Evolutionary conservation across 2,797 vertebrate species (phyloP).

Genomic region (Sebastes oblongus): DNA sequence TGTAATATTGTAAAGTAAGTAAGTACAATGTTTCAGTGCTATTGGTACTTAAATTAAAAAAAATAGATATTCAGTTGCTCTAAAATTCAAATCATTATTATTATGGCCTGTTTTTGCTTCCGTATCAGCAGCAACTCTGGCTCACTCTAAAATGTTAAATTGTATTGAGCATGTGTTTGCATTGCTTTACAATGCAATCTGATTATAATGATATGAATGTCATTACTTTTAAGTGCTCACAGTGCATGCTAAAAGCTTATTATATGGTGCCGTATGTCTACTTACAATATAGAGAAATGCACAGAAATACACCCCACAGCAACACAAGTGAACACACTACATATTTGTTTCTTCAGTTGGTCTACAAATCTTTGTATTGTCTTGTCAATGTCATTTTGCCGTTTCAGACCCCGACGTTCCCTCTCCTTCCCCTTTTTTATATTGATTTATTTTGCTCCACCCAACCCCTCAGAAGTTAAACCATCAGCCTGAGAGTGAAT

Average conservation of each 20-base stretch:
- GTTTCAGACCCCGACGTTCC: constrained; percentile 66
- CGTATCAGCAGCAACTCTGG: not conserved
- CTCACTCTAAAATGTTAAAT: not conserved
- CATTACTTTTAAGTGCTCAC: not conserved
- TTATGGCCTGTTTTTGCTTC: not conserved
- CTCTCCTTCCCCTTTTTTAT: not conserved
- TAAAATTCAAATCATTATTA: too few species aligned
- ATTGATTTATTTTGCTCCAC: constrained; percentile 70
- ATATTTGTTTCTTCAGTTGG: constrained; percentile 35
- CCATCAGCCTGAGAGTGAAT: constrained; percentile 75
- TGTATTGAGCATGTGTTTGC: not conserved
- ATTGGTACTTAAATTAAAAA: not conserved
- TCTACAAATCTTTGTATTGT: constrained; percentile 68
- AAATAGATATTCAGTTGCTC: not conserved
- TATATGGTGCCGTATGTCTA: not conserved
- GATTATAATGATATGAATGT: not conserved
- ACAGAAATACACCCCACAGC: not conserved
- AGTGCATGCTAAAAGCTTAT: not conserved
- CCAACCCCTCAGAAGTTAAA: constrained; percentile 74
- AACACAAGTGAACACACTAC: constrained; percentile 30
- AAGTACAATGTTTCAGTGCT: not conserved
- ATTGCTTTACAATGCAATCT: not conserved
- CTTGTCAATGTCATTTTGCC: constrained; percentile 75
- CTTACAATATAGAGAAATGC: not conserved
- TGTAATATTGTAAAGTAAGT: not conserved